Percentiles rank a stretch among this genome's conserved stretches.
These are phyloP conservation scores for Horisme vitalbata DNA, from an alignment of 2,888 invertebrate species.

Conservation along the genomic window DNA sequence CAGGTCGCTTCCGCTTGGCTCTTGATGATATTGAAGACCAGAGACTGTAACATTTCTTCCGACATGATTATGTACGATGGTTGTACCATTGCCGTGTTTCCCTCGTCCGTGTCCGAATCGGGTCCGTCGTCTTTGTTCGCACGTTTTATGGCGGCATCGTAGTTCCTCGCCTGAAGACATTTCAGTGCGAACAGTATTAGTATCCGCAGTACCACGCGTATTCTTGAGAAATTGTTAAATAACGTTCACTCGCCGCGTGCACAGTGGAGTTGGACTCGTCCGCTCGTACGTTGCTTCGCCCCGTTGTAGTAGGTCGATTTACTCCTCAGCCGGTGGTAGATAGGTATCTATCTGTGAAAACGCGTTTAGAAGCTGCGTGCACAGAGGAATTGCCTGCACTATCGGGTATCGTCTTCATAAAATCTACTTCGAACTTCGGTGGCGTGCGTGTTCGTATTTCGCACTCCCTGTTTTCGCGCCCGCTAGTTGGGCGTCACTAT, in stretches of 20 bases:
- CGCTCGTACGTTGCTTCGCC: too few species aligned
- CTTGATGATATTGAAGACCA: neutral
- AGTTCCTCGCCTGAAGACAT: too few species aligned
- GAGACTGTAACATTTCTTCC: conserved; percentile 1
- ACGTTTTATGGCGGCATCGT: conserved; percentile 2
- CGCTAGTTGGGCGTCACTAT: conserved; percentile 2
- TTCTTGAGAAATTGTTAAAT: too few species aligned
- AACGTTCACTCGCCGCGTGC: too few species aligned
- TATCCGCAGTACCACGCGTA: too few species aligned
- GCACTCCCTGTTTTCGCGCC: neutral
- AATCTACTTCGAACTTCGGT: too few species aligned
- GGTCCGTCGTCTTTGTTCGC: neutral
- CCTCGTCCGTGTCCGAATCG: neutral
- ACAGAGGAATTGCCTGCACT: neutral
- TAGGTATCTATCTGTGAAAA: neutral
- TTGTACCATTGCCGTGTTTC: neutral
- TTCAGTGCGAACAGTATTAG: too few species aligned
- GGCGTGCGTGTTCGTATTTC: too few species aligned
- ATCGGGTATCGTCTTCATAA: too few species aligned
- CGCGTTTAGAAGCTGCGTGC: neutral
- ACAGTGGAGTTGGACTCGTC: too few species aligned
- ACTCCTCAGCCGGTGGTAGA: too few species aligned
- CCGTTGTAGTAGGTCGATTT: too few species aligned
- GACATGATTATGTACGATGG: conserved; percentile 1
- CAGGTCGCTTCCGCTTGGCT: conserved; percentile 3